phyloP scores from a whole-genome alignment of 2,113 vertebrate species.

The Elgaria multicarinata region DNA sequence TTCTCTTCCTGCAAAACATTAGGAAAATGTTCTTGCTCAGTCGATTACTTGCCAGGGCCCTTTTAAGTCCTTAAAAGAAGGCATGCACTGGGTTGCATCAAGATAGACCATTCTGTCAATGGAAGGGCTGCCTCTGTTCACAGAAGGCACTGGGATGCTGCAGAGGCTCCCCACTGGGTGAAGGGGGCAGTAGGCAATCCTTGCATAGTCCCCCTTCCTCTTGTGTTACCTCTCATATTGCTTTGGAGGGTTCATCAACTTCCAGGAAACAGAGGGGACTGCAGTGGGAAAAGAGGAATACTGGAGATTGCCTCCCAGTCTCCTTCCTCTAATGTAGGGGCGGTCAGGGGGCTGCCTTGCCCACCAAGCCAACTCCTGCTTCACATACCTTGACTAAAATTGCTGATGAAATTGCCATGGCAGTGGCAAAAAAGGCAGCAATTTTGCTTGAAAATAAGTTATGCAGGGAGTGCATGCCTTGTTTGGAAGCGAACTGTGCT shows the following conservation, averaged over 20 bases:
- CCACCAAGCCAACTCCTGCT: too few species aligned
- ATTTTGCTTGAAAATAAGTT: too few species aligned
- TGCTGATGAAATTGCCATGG: too few species aligned
- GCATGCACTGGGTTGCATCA: not conserved
- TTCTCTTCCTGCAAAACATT: not conserved
- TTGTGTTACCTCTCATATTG: not conserved
- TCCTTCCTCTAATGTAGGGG: too few species aligned
- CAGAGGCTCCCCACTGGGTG: not conserved
- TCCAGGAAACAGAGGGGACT: not conserved
- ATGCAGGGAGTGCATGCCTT: too few species aligned
- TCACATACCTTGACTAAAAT: too few species aligned
- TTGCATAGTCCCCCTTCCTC: not conserved
- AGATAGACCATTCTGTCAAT: not conserved
- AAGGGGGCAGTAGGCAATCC: not conserved
- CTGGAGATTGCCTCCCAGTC: not conserved
- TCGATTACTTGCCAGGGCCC: not conserved
- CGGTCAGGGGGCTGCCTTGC: too few species aligned
- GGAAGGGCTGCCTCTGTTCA: too few species aligned
- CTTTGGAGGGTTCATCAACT: too few species aligned
- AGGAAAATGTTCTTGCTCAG: slow-evolving; percentile 13
- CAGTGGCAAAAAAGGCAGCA: too few species aligned
- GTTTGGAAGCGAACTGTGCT: too few species aligned
- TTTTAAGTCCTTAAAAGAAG: not conserved
- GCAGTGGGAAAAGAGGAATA: not conserved
- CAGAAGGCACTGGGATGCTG: not conserved